Percentiles rank a stretch among this genome's conserved stretches.
Conservation (phyloP, 2,888 invertebrate species). For the Drosophila mayaguana region DNA sequence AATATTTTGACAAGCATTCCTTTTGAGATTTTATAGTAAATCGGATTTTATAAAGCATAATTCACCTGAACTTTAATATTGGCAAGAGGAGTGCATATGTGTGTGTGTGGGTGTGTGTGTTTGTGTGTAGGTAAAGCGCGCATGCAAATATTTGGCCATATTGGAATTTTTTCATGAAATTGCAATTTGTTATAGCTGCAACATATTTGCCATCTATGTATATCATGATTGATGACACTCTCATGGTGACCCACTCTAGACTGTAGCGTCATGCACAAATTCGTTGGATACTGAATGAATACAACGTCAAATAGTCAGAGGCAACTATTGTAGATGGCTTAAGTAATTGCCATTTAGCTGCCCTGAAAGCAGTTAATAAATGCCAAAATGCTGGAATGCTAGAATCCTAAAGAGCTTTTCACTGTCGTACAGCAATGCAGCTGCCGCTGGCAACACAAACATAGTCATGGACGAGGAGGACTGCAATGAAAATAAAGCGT, state of each 20-base stretch:
- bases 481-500: conserved; percentile 76
- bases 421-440: conserved; percentile 21
- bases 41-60: background rate
- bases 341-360: conserved; percentile 71
- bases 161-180: conserved; percentile 21
- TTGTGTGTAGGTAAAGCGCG: background rate
- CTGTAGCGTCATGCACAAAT: conserved; percentile 33
- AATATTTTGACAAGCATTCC: background rate
- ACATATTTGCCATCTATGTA: conserved; percentile 10
- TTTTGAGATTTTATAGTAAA: background rate
- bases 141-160: background rate
- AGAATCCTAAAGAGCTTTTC: conserved; percentile 31
- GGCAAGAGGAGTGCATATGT: background rate
- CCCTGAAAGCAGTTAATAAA: conserved; percentile 60
- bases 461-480: conserved; percentile 23
- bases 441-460: conserved; percentile 37
- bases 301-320: conserved; percentile 32
- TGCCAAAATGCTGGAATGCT: conserved; percentile 38
- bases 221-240: conserved; percentile 57
- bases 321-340: conserved; percentile 37
- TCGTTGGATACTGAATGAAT: conserved; percentile 8
- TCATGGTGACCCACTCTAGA: conserved; percentile 28
- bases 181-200: conserved; percentile 11
- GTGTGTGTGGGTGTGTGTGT: background rate
- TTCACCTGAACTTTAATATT: background rate